Base-by-base conservation (phyloP, 2,888 invertebrate genomes). In the Spisula solida region DNA sequence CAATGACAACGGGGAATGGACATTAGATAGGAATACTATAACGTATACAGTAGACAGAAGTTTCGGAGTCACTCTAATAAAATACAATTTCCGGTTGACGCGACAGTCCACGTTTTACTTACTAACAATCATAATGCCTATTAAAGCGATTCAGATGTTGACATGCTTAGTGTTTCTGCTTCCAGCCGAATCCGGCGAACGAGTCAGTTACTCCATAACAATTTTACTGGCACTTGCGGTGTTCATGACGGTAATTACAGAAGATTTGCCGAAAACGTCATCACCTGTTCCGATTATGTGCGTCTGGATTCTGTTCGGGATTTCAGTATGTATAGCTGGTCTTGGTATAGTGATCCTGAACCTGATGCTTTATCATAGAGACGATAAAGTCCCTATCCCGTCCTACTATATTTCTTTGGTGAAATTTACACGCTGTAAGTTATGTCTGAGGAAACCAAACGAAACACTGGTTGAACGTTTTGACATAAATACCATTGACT, bases 161-260 rank as follows among this genome's bases (percentile, higher is more conserved):
- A 84, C 84, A 20, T 84, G 78, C 8, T 55, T 84, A 29, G 84
- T 84, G 12, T 84, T 84, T 31, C 31, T 84, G 1, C 78, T 84
- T 31, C 84, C 84, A 18, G 78, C 34, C 34, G 84, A 51, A 6
- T 84, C 84, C 48, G 84, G 84, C 0, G 84, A 84, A 31, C 84
- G 84, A 20, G 84, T 78, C 12, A 78, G 84, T 70, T 84, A 78
- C 31, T 48, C 78, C 14, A 84, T 84, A 16, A 84, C 84, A 34
- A 84, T 84, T 18, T 47, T 84, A 31, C 31, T 84, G 12, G 70
- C 84, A 0, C 55, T 84, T 16, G 84, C 84, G 18, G 84, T 84
- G 14, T 84, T 84, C 55, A 25, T 84, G 51, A 84, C 78, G 0
- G 84, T 84, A 20, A 78, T 70, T 31, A 20, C 84, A 0, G 75